Evolutionary conservation across 2,797 vertebrate genomes (phyloP), one percentile per base, ranked within the genome.

Genomic region (Nasua narica): DNA sequence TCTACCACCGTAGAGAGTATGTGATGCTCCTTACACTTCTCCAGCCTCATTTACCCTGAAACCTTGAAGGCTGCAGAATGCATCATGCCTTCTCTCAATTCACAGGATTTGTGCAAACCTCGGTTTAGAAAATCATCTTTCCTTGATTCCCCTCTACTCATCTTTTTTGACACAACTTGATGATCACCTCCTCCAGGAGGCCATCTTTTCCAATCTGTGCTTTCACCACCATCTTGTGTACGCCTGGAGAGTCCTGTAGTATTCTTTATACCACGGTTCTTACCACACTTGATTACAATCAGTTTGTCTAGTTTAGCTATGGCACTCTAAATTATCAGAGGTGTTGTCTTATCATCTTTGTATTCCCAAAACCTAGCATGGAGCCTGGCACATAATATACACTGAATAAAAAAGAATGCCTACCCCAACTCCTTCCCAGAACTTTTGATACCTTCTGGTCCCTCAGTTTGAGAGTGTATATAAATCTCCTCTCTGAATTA

Each of bases 301-400:
- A 84, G 27, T 4, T 92, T 67, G 14, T 60, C 76, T 79, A 40
- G 52, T 46, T 83, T 50, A 88, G 9, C 88, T n/a, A 78, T 6
- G 56, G 65, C 27, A n/a, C 37, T 95, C n/a, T 93, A 85, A 93
- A 91, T 89, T 67, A 84, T 29, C 69, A 25, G 50, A 90, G 37
- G 29, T 9, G 9, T 15, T 70, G 2, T 84, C 60, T 88, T 93
- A 62, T 29, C 32, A 74, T 89, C 37, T 95, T 81, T 88, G 43
- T 54, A 77, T 58, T 72, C 35, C 46, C 50, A 7, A 91, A 93
- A 74, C 21, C 29, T 84, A 93, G 19, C 58, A 48, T 32, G 56
- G 29, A 56, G 27, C 32, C n/a, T 60, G 10, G 16, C 15, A 50
- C 7, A 67, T 62, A 37, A 62, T 37, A 74, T 35, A 78, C 43